Conservation (phyloP, 2,113 vertebrate species). For the Scophthalmus maximus region DNA sequence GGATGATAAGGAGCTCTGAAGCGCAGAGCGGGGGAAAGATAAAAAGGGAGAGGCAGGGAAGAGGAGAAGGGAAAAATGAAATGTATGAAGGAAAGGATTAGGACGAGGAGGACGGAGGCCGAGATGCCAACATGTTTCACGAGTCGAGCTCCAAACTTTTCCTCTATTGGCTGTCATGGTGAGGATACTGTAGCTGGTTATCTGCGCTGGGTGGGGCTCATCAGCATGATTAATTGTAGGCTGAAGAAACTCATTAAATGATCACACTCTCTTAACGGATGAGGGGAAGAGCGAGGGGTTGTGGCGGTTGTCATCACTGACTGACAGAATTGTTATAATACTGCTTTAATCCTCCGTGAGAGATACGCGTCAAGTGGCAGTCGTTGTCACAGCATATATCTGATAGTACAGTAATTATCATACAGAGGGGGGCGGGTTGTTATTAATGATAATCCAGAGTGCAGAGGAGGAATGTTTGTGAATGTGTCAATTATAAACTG, state of each 20-base stretch:
- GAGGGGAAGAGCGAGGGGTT: slow-evolving; percentile 31
- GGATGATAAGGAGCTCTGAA: slow-evolving; percentile 43
- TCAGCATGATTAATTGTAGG: slow-evolving; percentile 75
- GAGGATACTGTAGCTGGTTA: slow-evolving; percentile 52
- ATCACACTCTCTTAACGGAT: slow-evolving; percentile 58
- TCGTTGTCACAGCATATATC: slow-evolving; percentile 56
- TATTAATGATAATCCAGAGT: slow-evolving; percentile 44
- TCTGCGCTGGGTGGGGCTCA: slow-evolving; percentile 61
- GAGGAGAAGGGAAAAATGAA: slow-evolving; percentile 28
- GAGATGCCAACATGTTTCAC: neutral
- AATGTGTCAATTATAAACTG: slow-evolving; percentile 49
- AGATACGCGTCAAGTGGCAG: slow-evolving; percentile 61
- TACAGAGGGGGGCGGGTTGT: neutral
- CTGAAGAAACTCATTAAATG: slow-evolving; percentile 68
- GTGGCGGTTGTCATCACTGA: slow-evolving; percentile 37
- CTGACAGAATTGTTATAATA: slow-evolving; percentile 57
- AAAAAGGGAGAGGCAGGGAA: slow-evolving; percentile 33
- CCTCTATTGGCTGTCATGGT: slow-evolving; percentile 16
- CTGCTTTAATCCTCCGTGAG: slow-evolving; percentile 51
- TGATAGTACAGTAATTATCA: slow-evolving; percentile 63
- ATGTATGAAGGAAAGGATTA: slow-evolving; percentile 26
- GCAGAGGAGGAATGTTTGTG: slow-evolving; percentile 19
- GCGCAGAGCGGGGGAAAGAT: slow-evolving; percentile 48
- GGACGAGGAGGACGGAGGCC: slow-evolving; percentile 28
- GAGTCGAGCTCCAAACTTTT: slow-evolving; percentile 27